These are phyloP conservation scores for Stichopus chloronotus DNA, from an alignment of 35 echinoderm and acorn worm species.

Conservation along the genomic window DNA sequence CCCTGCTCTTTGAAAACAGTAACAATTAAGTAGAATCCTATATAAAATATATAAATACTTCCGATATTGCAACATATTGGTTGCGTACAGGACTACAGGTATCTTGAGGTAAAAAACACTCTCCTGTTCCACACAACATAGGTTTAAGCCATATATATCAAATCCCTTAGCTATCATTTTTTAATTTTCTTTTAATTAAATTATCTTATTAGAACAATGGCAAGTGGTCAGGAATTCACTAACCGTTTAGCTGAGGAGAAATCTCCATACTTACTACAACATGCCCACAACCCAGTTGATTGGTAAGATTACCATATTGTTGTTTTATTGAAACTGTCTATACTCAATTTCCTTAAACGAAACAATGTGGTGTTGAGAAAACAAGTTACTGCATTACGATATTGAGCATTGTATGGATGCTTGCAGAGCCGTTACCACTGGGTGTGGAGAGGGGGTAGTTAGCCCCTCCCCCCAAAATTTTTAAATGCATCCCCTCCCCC, in stretches of 20 bases:
- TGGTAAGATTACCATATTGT: slow-evolving; percentile 62
- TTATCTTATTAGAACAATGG: slow-evolving; percentile 56
- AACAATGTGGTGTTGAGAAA: neutral
- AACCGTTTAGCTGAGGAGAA: slow-evolving; percentile 92
- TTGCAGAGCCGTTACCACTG: too few relatives aligned
- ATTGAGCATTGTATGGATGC: too few relatives aligned
- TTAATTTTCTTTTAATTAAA: neutral
- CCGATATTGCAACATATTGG: neutral
- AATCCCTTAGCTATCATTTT: neutral
- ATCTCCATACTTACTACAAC: slow-evolving; percentile 93
- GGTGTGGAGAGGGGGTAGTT: too few relatives aligned
- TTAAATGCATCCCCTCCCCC: too few relatives aligned
- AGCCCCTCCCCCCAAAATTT: too few relatives aligned
- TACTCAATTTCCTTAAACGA: neutral
- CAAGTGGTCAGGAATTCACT: slow-evolving; percentile 21
- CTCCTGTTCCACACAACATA: neutral
- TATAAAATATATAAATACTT: too few relatives aligned
- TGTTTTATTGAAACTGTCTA: neutral
- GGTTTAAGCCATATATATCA: neutral
- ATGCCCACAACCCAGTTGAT: slow-evolving; percentile 94
- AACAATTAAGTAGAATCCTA: too few relatives aligned
- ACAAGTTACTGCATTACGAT: neutral
- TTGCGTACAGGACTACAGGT: neutral
- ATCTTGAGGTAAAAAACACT: neutral
- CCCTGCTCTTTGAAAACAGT: too few relatives aligned